phyloP scores from a whole-genome alignment of 2,113 vertebrate genomes.

The Cyanoramphus novaezelandiae region DNA sequence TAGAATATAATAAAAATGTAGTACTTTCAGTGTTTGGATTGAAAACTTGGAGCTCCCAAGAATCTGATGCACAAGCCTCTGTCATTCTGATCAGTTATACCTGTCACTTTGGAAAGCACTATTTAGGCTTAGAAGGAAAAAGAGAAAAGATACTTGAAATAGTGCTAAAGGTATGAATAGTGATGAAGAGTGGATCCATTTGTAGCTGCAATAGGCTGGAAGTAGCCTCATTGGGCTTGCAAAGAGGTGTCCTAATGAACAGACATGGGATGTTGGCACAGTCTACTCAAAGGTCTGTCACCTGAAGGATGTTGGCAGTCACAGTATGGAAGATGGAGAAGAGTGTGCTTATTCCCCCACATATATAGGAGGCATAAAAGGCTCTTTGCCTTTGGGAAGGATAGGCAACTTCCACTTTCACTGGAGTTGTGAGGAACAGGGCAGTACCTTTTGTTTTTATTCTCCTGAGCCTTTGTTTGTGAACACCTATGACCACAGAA shows the following conservation, averaged over 20 bases:
- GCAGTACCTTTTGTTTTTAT: not conserved
- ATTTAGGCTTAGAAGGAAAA: not conserved
- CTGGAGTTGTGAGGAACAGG: not conserved
- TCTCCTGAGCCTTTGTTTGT: not conserved
- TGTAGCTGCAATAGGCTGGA: not conserved
- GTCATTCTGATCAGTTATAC: constrained; percentile 1
- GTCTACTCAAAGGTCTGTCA: not conserved
- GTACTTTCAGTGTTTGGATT: constrained; percentile 44
- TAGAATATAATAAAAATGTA: constrained; percentile 67
- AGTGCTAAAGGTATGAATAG: not conserved
- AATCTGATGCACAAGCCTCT: constrained; percentile 7
- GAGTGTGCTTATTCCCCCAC: not conserved
- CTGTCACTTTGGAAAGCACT: not conserved
- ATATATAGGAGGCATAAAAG: not conserved
- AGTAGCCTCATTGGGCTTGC: not conserved
- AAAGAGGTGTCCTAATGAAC: not conserved
- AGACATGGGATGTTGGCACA: not conserved
- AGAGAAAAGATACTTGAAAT: not conserved
- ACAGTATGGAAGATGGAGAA: not conserved
- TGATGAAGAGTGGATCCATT: not conserved
- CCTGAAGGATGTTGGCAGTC: not conserved
- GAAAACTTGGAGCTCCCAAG: constrained; percentile 47
- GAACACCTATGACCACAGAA: not conserved
- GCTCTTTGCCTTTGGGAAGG: not conserved
- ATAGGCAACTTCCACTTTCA: not conserved